A percentile compares a stretch with the other conserved stretches of the same genome.
Evolutionary conservation across 2,888 invertebrate genomes (phyloP).

Genomic region (Drosophila mercatorum): DNA sequence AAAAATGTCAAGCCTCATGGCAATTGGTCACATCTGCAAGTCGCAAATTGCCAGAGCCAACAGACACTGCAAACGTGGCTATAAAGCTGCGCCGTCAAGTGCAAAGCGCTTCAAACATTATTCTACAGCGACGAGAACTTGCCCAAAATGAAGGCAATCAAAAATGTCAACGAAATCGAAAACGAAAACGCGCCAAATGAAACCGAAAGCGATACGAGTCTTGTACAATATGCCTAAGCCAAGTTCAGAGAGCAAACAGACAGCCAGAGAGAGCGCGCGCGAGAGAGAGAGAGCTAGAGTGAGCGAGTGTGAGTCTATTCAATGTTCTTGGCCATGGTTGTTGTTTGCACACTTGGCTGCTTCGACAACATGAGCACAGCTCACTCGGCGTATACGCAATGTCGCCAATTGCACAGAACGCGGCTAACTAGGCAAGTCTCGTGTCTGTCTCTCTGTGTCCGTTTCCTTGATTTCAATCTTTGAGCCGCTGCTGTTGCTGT

Average conservation of each 20-base stretch:
- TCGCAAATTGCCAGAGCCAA: conserved; percentile 32
- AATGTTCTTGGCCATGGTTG: conserved; percentile 78
- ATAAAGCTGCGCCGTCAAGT: conserved; percentile 61
- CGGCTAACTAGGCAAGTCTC: conserved; percentile 48
- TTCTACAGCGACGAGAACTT: conserved; percentile 50
- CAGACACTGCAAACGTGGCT: conserved; percentile 43
- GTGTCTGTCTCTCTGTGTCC: conserved; percentile 31
- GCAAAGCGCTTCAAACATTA: conserved; percentile 64
- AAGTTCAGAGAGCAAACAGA: conserved; percentile 62
- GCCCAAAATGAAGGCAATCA: conserved; percentile 66
- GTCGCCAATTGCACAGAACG: conserved; percentile 58
- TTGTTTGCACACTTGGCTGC: conserved; percentile 73
- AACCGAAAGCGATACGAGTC: conserved; percentile 37
- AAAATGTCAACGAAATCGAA: conserved; percentile 38
- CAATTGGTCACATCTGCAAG: conserved; percentile 31
- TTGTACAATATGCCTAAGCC: conserved; percentile 50
- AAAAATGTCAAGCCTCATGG: conserved; percentile 34
- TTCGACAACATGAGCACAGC: conserved; percentile 42
- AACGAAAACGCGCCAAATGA: conserved; percentile 35
- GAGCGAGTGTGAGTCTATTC: conserved; percentile 20
- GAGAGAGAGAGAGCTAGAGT: not conserved
- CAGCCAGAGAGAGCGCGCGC: not conserved
- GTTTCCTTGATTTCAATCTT: conserved; percentile 76
- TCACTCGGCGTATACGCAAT: conserved; percentile 75
- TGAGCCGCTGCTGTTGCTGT: conserved; percentile 17